Base-by-base conservation (phyloP, 2,888 invertebrate genomes). In the Rhodophaea formosa region DNA sequence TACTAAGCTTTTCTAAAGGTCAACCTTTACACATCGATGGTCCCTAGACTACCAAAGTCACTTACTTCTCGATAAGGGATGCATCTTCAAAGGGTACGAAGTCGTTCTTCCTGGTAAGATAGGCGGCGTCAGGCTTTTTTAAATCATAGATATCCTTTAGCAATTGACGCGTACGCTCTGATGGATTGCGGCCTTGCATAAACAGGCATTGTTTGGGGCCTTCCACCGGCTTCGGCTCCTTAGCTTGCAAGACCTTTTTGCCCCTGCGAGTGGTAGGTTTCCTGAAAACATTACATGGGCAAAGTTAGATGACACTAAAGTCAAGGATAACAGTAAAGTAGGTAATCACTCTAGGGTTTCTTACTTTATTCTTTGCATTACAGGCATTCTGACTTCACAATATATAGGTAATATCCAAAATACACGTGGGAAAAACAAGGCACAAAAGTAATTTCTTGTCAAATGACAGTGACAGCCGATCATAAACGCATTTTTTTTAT, bases 61-160 rank as follows among this genome's bases (percentile, higher is more conserved):
- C 92, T 85, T 84, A 94, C 93, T 93, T 93, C 85, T 97, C 97
- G 64, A 99, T 89, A 3, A 96, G 94, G 0, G 95, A 94, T 0
- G 94, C 92, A 88, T 99, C 96, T 88, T 99, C 99, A 86, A 99
- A 99, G 0, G 99, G 97, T 15, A 97, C 93, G 62, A 98, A 94
- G 65, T 97, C 97, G 91, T 99, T 97, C 79, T 97, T 97, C 60
- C 95, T 93, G 17, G 92, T 93, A 43, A 97, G 84, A 67, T 95
- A 94, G 7, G 94, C 93, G 0, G 95, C 95, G 72, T 97, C 93
- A 7, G 97, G 97, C 75, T 97, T 98, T 79, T 97, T 98, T 30
- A 98, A 82, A 72, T 95, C 92, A 74, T 96, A 95, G 84, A 99
- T 83, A 86, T 99, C 98, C 85, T 97, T 97, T 76, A 98, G 90